phyloP scores from a whole-genome alignment of 64 coral and sea anemone genomes.

The Dendronephthya gigantea region DNA sequence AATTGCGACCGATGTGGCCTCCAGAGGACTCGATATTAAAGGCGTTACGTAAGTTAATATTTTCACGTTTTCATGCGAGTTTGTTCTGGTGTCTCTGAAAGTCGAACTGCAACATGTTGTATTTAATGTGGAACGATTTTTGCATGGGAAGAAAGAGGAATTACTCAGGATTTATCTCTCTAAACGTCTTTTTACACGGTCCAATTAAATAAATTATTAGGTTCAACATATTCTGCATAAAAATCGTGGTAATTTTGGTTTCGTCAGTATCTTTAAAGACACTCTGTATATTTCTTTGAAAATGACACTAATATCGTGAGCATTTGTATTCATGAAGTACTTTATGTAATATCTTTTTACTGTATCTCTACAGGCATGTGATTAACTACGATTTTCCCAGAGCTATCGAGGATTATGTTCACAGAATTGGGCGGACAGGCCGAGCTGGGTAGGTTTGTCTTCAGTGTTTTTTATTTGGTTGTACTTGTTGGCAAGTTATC shows the following conservation, averaged over 20 bases:
- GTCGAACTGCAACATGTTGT: too few relatives aligned
- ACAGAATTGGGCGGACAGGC: conserved; percentile 81
- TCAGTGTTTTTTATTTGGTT: too few relatives aligned
- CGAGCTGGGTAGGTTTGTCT: conserved; percentile 67
- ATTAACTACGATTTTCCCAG: conserved; percentile 91
- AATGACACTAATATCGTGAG: too few relatives aligned
- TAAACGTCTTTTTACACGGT: too few relatives aligned
- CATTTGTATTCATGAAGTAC: too few relatives aligned
- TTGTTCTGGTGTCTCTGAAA: too few relatives aligned
- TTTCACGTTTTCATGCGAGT: background rate
- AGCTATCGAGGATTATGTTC: conserved; percentile 91
- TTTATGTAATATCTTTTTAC: background rate
- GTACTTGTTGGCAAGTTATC: too few relatives aligned
- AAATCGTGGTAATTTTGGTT: background rate
- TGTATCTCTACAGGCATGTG: conserved; percentile 52
- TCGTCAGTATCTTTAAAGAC: too few relatives aligned
- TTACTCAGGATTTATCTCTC: background rate
- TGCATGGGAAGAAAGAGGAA: too few relatives aligned
- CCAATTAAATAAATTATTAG: too few relatives aligned
- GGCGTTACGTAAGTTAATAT: conserved; percentile 69
- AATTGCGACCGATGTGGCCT: conserved; percentile 97
- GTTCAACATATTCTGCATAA: background rate
- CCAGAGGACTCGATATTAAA: conserved; percentile 88
- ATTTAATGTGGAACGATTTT: background rate
- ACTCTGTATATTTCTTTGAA: too few relatives aligned